These are phyloP conservation scores for Tetheella fluctuosa DNA, from an alignment of 2,888 invertebrate genomes.

Conservation along the genomic window DNA sequence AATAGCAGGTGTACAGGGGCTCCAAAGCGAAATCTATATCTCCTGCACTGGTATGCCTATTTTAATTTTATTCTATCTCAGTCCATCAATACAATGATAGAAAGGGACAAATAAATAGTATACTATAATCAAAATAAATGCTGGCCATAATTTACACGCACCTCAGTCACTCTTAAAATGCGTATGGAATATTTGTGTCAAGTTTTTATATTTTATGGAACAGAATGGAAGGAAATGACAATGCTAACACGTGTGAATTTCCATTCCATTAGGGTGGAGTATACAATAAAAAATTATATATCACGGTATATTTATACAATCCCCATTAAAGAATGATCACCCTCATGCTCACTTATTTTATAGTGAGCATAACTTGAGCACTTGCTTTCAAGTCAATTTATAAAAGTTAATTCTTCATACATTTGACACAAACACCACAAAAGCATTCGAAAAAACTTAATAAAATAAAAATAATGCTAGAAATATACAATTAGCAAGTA, in stretches of 20 bases:
- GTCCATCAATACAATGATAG: conserved; percentile 1
- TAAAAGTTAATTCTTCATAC: conserved; percentile 12
- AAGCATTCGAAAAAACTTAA: conserved; percentile 47
- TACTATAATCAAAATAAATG: conserved; percentile 43
- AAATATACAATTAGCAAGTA: conserved; percentile 68
- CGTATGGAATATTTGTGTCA: conserved; percentile 43
- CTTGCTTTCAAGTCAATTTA: background rate
- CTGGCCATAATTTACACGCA: conserved; percentile 36
- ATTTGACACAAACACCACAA: conserved; percentile 47
- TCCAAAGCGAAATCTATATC: too few relatives aligned
- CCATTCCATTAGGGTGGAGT: background rate
- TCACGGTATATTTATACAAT: background rate
- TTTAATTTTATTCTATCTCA: too few relatives aligned
- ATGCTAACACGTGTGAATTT: background rate
- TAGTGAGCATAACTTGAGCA: background rate
- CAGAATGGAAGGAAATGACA: background rate
- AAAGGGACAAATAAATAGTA: background rate
- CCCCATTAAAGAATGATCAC: background rate
- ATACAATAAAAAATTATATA: background rate
- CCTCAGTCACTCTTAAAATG: conserved; percentile 59
- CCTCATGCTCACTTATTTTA: background rate
- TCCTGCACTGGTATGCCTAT: too few relatives aligned
- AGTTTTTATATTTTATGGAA: background rate
- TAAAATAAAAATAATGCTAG: conserved; percentile 49
- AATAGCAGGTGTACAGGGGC: too few relatives aligned